These are phyloP conservation scores for Actenoides lindsayi DNA, from an alignment of 2,113 vertebrate species.

Conservation along the genomic window DNA sequence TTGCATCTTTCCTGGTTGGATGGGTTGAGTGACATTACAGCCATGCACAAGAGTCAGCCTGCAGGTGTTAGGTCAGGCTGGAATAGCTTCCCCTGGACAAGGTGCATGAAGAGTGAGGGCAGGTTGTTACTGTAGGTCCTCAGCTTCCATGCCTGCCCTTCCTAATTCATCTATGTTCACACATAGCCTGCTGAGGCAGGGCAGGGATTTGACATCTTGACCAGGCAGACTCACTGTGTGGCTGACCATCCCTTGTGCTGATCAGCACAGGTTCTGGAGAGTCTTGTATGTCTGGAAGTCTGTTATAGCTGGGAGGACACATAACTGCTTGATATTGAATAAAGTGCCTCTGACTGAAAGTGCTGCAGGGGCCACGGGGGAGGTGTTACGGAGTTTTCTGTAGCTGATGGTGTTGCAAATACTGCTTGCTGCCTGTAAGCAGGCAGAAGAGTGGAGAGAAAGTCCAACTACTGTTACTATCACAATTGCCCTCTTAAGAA, in stretches of 20 bases:
- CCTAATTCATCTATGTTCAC: background rate
- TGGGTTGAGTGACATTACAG: background rate
- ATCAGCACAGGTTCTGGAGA: background rate
- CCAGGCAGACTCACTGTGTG: background rate
- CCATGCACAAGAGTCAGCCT: background rate
- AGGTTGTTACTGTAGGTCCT: background rate
- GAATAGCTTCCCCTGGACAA: background rate
- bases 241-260: background rate
- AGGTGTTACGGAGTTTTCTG: background rate
- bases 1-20: background rate
- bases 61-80: background rate
- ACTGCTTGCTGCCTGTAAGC: background rate
- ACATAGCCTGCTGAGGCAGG: background rate
- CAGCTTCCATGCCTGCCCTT: background rate
- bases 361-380: background rate
- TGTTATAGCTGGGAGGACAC: background rate
- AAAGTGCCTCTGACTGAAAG: background rate
- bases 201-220: background rate
- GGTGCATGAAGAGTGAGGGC: background rate
- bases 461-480: background rate
- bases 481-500: background rate
- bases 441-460: background rate
- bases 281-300: background rate
- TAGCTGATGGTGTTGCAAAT: background rate
- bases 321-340: background rate